Base-by-base conservation (phyloP, 2,113 vertebrate species). In the Stictonetta naevosa region DNA sequence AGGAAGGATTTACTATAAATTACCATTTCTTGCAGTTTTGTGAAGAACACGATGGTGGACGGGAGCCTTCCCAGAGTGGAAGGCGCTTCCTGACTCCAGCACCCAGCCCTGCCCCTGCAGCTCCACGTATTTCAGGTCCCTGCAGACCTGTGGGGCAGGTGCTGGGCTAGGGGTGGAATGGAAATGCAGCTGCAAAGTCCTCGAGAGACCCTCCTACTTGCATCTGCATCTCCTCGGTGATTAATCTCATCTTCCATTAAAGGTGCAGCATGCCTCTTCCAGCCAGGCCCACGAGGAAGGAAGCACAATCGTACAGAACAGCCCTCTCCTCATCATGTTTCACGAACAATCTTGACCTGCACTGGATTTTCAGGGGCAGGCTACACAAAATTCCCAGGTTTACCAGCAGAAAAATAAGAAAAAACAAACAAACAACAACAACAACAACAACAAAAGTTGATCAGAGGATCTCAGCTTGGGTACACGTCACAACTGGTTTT, bases 21-120 rank as follows among this genome's bases (percentile, higher is more conserved):
- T 68, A 91, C n/a, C 68, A 72, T 52, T 93, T 92, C 88, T 86
- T 85, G 46, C 71, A 60, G 53, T 96, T 95, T 92, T 77, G 26
- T 91, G 40, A 92, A 91, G 68, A 94, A 71, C 3, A 8, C 44
- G 22, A 31, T 0, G 1, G 55, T 55, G 42, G 11, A 2, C 31
- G 20, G 52, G 64, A 52, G 69, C 75, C 38, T 79, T 86, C 64
- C 58, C 1, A 3, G 36, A 4, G 1, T 21, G 14, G 53, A 59
- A 82, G 50, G 40, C 67, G 52, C 52, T 48, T 48, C 20, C 59
- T n/a, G 48, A 42, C 16, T 83, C 55, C 83, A 68, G n/a, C 60
- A 71, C 23, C 15, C 40, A 33, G 46, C 42, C 2, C 2, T 53
- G 83, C 23, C 25, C 13, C 31, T 55, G 28, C 17, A 72, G 50